A percentile compares a stretch with the other conserved stretches of the same genome.
phyloP scores from a whole-genome alignment of 2,797 vertebrate species.

The Leptodactylus fallax region DNA sequence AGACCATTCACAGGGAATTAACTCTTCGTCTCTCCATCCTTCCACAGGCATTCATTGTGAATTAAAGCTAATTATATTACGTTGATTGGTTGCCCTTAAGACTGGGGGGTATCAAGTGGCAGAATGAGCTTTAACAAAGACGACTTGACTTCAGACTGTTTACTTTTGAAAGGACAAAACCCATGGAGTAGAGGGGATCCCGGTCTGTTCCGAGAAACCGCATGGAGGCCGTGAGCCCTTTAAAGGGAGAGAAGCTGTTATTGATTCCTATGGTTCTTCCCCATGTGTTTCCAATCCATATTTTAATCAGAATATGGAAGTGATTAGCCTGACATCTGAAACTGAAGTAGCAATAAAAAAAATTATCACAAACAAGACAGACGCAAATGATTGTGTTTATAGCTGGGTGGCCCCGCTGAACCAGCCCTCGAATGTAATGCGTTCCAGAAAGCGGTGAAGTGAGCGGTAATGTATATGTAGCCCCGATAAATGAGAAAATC shows the following conservation, averaged over 20 bases:
- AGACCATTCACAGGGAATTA: conserved; percentile 24
- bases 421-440: conserved; percentile 73
- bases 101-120: conserved; percentile 9
- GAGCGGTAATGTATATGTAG: not conserved
- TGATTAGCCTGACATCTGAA: conserved; percentile 84
- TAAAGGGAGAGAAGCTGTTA: conserved; percentile 66
- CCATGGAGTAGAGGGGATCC: not conserved
- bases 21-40: not conserved
- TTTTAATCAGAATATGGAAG: conserved; percentile 84
- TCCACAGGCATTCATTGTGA: not conserved
- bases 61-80: conserved; percentile 55
- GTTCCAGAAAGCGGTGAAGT: conserved; percentile 74
- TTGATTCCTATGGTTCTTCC: conserved; percentile 69
- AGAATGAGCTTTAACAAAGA: conserved; percentile 44
- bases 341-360: conserved; percentile 82
- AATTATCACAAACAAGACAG: conserved; percentile 84
- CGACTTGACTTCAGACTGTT: conserved; percentile 28
- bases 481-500: not conserved
- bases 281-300: conserved; percentile 82
- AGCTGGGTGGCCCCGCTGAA: conserved; percentile 81
- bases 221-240: conserved; percentile 60
- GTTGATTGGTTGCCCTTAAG: conserved; percentile 56
- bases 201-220: not conserved
- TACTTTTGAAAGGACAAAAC: conserved; percentile 47
- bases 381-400: conserved; percentile 85